Evolutionary conservation across 2,888 invertebrate species (phyloP).

Genomic region (Parnassius glacialis): DNA sequence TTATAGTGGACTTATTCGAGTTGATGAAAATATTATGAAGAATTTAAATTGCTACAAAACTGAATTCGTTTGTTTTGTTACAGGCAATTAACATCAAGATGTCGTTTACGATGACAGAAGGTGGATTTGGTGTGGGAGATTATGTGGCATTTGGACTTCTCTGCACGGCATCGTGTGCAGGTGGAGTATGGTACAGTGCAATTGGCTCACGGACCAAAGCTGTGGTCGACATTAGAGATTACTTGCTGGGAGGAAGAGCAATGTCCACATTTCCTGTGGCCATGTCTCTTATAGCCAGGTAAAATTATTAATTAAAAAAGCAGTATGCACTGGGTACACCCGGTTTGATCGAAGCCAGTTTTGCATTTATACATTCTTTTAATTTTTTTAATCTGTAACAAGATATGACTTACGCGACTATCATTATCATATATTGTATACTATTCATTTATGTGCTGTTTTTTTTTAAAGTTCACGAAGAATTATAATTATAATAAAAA

Average conservation of each 20-base stretch:
- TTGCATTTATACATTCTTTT: too few relatives aligned
- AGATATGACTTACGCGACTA: too few relatives aligned
- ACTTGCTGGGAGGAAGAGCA: conserved; percentile 87
- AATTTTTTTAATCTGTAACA: too few relatives aligned
- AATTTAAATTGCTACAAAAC: too few relatives aligned
- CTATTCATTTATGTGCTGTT: too few relatives aligned
- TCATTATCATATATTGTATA: too few relatives aligned
- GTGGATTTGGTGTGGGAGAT: conserved; percentile 62
- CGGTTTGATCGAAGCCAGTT: too few relatives aligned
- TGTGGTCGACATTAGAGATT: conserved; percentile 83
- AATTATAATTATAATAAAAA: too few relatives aligned
- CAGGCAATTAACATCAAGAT: conserved; percentile 39
- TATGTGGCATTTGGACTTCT: conserved; percentile 87
- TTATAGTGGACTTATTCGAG: too few relatives aligned
- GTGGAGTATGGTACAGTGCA: conserved; percentile 86
- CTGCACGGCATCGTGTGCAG: conserved; percentile 85
- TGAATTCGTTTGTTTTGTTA: conserved; percentile 4
- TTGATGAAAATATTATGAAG: too few relatives aligned
- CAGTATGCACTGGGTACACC: too few relatives aligned
- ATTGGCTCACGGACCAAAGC: conserved; percentile 77
- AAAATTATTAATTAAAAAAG: conserved; percentile 1
- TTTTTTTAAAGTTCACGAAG: too few relatives aligned
- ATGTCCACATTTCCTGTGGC: conserved; percentile 91
- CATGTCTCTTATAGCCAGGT: conserved; percentile 93
- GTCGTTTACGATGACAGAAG: conserved; percentile 65